Evolutionary conservation across 2,888 invertebrate genomes (phyloP).

Genomic region (Dioctria rufipes): DNA sequence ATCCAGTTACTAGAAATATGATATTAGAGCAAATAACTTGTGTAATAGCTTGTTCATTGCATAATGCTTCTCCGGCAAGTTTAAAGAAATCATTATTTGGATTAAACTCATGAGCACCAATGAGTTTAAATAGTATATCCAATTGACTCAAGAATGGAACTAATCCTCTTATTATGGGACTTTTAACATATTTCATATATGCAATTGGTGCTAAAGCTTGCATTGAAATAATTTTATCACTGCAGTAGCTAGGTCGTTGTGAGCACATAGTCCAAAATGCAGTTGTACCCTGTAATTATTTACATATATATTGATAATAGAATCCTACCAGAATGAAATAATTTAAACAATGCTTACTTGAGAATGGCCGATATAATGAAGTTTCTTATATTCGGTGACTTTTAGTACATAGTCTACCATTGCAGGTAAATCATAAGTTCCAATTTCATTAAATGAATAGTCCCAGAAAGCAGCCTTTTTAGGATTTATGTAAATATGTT

Average conservation of each 20-base stretch:
- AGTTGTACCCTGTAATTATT: slow-evolving; percentile 72
- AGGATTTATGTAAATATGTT: slow-evolving; percentile 68
- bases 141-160: slow-evolving; percentile 36
- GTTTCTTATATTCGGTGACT: slow-evolving; percentile 74
- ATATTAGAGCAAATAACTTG: slow-evolving; percentile 75
- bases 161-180: slow-evolving; percentile 62
- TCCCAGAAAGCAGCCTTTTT: slow-evolving; percentile 74
- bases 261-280: slow-evolving; percentile 71
- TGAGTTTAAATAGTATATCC: slow-evolving; percentile 43
- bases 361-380: slow-evolving; percentile 88
- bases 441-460: slow-evolving; percentile 83
- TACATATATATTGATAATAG: slow-evolving; percentile 70
- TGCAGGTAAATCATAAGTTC: slow-evolving; percentile 83
- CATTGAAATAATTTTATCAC: slow-evolving; percentile 69
- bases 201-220: slow-evolving; percentile 73
- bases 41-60: slow-evolving; percentile 72
- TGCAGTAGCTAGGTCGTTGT: slow-evolving; percentile 70
- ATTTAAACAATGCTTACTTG: slow-evolving; percentile 66
- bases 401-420: slow-evolving; percentile 82
- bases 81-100: slow-evolving; percentile 73
- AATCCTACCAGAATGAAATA: background rate
- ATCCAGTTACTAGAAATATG: slow-evolving; percentile 77
- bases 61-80: slow-evolving; percentile 71
- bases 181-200: slow-evolving; percentile 66
- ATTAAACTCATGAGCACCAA: slow-evolving; percentile 73